phyloP scores from a whole-genome alignment of 2,797 vertebrate species.

The Phataginus tetradactyla region DNA sequence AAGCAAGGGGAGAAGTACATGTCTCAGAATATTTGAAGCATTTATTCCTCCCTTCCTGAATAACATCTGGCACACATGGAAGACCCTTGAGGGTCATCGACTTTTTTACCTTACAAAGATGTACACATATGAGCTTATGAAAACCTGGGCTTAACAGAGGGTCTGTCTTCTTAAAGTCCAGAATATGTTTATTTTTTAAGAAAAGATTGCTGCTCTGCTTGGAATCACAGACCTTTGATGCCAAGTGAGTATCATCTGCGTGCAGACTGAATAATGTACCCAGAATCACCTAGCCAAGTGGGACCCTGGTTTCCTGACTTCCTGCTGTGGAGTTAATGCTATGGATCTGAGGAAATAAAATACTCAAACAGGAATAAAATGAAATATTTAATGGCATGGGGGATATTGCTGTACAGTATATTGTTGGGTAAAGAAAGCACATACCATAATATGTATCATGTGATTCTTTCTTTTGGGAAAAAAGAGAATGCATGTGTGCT shows the following conservation, averaged over 20 bases:
- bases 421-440: background rate
- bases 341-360: background rate
- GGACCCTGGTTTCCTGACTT: background rate
- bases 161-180: background rate
- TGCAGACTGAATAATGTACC: background rate
- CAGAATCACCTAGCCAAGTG: background rate
- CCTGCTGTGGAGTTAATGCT: background rate
- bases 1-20: background rate
- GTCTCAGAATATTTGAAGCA: background rate
- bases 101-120: background rate
- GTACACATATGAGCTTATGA: background rate
- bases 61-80: background rate
- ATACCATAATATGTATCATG: background rate
- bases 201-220: background rate
- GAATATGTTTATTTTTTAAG: background rate
- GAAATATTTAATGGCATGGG: background rate
- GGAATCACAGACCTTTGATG: background rate
- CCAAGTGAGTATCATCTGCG: background rate
- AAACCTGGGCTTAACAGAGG: background rate
- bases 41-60: background rate
- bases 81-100: background rate
- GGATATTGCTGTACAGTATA: background rate
- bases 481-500: background rate
- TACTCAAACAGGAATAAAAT: constrained; percentile 2
- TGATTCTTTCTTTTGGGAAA: background rate